These are phyloP conservation scores for Anabacerthia variegaticeps DNA, from an alignment of 2,797 vertebrate species.

Conservation along the genomic window DNA sequence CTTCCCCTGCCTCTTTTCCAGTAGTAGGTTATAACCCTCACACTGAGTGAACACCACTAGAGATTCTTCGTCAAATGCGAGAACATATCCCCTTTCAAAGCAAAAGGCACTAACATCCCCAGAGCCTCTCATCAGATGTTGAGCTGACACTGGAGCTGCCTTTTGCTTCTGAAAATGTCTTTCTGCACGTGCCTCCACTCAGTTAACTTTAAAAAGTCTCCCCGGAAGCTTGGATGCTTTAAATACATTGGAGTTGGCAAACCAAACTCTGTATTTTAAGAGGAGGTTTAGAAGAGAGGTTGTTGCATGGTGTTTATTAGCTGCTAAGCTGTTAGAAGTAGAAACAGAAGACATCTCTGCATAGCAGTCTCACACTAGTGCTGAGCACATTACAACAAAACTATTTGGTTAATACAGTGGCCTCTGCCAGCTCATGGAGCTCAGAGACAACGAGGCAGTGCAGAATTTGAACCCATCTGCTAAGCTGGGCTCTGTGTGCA, in stretches of 20 bases:
- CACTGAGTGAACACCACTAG: background rate
- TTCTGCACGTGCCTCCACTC: conserved; percentile 52
- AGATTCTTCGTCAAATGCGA: conserved; percentile 12
- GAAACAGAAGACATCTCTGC: conserved; percentile 73
- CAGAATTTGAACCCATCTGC: conserved; percentile 21
- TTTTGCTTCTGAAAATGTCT: conserved; percentile 64
- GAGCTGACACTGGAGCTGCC: conserved; percentile 37
- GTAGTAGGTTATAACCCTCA: background rate
- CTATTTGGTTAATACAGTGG: conserved; percentile 68
- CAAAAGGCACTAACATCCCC: conserved; percentile 21
- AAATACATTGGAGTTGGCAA: conserved; percentile 76
- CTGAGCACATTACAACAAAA: conserved; percentile 61
- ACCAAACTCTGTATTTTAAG: conserved; percentile 76
- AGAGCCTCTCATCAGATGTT: conserved; percentile 42
- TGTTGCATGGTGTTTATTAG: conserved; percentile 78
- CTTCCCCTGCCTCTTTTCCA: background rate
- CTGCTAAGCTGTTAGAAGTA: conserved; percentile 80
- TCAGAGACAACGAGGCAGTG: conserved; percentile 45
- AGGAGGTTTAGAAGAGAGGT: conserved; percentile 74
- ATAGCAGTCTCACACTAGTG: conserved; percentile 53
- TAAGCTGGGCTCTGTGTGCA: background rate
- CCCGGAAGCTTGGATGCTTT: conserved; percentile 74
- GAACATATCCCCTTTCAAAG: conserved; percentile 52
- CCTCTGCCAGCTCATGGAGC: conserved; percentile 55
- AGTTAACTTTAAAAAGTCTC: conserved; percentile 74